Conservation (phyloP, 1,140 invertebrate genomes). For the Hermatobates lingyangjiaoensis region DNA sequence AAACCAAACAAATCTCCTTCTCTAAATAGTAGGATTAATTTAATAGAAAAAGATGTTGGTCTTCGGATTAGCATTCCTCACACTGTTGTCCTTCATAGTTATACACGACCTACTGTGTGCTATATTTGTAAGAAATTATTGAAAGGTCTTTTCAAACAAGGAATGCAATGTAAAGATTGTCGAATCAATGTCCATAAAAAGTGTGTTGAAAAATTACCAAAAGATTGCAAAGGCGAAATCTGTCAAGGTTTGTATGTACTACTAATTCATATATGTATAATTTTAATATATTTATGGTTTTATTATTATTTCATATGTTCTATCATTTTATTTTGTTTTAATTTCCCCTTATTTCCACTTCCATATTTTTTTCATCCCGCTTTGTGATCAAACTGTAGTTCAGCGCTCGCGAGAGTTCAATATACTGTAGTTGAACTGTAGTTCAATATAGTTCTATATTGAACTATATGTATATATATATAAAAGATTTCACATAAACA, state of each 20-base stretch:
- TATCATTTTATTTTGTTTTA: too few species aligned
- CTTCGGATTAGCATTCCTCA: slow-evolving; percentile 71
- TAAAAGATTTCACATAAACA: too few species aligned
- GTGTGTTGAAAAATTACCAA: slow-evolving; percentile 83
- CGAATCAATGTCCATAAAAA: slow-evolving; percentile 97
- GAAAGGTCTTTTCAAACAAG: slow-evolving; percentile 89
- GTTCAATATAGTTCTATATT: too few species aligned
- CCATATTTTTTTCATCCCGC: too few species aligned
- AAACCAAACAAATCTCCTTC: slow-evolving; percentile 47
- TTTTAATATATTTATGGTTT: too few species aligned
- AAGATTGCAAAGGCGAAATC: slow-evolving; percentile 81
- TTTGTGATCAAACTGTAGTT: too few species aligned
- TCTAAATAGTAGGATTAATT: slow-evolving; percentile 46
- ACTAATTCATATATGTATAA: not conserved
- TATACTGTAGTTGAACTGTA: too few species aligned
- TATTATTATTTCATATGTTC: too few species aligned
- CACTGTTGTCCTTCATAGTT: slow-evolving; percentile 79
- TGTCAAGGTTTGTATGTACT: slow-evolving; percentile 1
- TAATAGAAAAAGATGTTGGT: slow-evolving; percentile 53
- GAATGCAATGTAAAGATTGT: slow-evolving; percentile 93
- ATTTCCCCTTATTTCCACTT: too few species aligned
- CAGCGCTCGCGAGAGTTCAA: too few species aligned
- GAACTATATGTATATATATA: too few species aligned
- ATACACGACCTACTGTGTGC: slow-evolving; percentile 89
- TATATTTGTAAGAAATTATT: slow-evolving; percentile 88